phyloP scores from a whole-genome alignment of 2,113 vertebrate genomes.

The Australoheros scitulus region DNA sequence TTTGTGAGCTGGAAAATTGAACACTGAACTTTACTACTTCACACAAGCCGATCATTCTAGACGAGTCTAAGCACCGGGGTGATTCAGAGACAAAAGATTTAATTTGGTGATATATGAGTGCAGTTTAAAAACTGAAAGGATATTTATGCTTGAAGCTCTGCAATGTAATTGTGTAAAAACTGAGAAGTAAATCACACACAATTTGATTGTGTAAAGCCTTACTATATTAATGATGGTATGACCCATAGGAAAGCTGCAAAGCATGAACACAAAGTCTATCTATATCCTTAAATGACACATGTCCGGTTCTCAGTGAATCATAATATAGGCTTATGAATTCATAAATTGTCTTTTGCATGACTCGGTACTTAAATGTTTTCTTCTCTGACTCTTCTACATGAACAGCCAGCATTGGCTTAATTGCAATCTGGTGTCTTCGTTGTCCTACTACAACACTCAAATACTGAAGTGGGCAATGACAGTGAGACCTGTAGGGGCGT shows the following conservation, averaged over 20 bases:
- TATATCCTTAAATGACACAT: neutral
- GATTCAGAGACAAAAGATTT: neutral
- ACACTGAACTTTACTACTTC: conserved; percentile 20
- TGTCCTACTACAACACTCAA: too few species aligned
- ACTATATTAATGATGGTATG: neutral
- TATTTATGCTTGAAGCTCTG: neutral
- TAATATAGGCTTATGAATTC: neutral
- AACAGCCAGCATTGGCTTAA: too few species aligned
- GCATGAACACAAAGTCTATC: neutral
- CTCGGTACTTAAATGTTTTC: conserved; percentile 19
- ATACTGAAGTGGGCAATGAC: too few species aligned
- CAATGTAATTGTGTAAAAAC: conserved; percentile 1
- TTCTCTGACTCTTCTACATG: neutral
- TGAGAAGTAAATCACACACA: neutral
- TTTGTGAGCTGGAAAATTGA: conserved; percentile 63
- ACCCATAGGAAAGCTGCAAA: neutral
- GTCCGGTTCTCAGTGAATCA: neutral
- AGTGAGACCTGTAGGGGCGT: too few species aligned
- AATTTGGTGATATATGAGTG: neutral
- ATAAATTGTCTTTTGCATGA: neutral
- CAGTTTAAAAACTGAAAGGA: neutral
- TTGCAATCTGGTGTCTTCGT: too few species aligned
- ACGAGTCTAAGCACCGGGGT: neutral
- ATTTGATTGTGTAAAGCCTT: neutral
- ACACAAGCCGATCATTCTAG: conserved; percentile 3